Conservation (phyloP, 2,797 vertebrate species). For the Liasis olivaceus region DNA sequence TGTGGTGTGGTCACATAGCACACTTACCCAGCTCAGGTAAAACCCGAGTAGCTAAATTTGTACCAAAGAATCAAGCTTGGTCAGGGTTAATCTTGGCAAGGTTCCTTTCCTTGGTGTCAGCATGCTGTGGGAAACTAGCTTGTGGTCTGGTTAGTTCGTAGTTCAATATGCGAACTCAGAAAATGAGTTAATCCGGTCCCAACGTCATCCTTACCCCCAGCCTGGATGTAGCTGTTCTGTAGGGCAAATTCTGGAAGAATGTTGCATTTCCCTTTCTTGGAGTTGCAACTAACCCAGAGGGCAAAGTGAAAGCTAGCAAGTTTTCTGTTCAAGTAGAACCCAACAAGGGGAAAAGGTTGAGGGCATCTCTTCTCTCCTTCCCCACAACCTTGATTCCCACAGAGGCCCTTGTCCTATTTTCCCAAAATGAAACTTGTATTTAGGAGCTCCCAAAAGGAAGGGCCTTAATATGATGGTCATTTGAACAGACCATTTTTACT, state of each 20-base stretch:
- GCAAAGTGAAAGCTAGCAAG: background rate
- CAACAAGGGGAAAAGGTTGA: background rate
- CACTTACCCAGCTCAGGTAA: background rate
- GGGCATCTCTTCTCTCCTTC: background rate
- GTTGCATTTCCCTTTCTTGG: background rate
- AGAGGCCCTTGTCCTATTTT: background rate
- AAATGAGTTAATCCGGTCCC: background rate
- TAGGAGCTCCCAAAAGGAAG: background rate
- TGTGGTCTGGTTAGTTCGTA: background rate
- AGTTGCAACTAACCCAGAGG: background rate
- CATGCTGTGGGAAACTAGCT: background rate
- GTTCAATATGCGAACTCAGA: background rate
- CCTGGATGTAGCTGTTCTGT: background rate
- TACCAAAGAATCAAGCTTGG: background rate
- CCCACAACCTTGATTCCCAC: background rate
- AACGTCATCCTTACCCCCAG: background rate
- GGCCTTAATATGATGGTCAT: background rate
- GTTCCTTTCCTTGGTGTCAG: background rate
- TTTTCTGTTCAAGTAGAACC: background rate
- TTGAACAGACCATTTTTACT: background rate
- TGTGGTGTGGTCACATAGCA: background rate
- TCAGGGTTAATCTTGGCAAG: background rate
- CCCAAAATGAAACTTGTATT: background rate
- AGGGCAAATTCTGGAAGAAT: background rate
- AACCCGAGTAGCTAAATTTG: background rate